Percentiles rank a stretch among this genome's conserved stretches.
phyloP scores from a whole-genome alignment of 2,113 vertebrate genomes.

The Paedocypris sp. region DNA sequence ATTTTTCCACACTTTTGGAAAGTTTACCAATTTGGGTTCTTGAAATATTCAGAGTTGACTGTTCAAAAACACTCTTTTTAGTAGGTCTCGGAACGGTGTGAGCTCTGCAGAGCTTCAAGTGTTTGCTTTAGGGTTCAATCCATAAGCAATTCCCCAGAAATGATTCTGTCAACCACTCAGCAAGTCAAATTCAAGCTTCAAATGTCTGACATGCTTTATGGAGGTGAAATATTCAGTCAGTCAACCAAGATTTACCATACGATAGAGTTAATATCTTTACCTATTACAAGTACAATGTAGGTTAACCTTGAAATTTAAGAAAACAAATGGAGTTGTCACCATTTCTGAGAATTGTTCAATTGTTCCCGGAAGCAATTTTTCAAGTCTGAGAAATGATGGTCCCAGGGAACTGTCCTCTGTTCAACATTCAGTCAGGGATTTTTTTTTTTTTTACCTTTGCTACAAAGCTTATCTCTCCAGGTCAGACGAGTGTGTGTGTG shows the following conservation, averaged over 20 bases:
- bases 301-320: slow-evolving; percentile 3
- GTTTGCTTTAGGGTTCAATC: slow-evolving; percentile 3
- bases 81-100: too few relatives aligned
- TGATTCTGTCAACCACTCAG: slow-evolving; percentile 5
- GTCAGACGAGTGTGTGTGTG: slow-evolving; percentile 11
- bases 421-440: slow-evolving; percentile 17
- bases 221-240: slow-evolving; percentile 5
- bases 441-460: slow-evolving; percentile 20
- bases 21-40: background rate
- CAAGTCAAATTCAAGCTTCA: slow-evolving; percentile 14
- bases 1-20: background rate
- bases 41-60: too few relatives aligned
- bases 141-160: background rate
- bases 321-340: slow-evolving; percentile 1
- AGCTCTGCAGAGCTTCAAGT: too few relatives aligned
- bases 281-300: slow-evolving; percentile 5
- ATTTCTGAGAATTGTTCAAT: slow-evolving; percentile 8
- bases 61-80: too few relatives aligned
- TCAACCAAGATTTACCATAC: background rate
- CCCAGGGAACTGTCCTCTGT: background rate
- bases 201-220: slow-evolving; percentile 9
- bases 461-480: slow-evolving; percentile 14
- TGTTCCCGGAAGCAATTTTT: background rate
- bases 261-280: slow-evolving; percentile 5
- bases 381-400: background rate